These are phyloP conservation scores for Opisthocomus hoazin DNA, from an alignment of 2,113 vertebrate species.

Conservation along the genomic window DNA sequence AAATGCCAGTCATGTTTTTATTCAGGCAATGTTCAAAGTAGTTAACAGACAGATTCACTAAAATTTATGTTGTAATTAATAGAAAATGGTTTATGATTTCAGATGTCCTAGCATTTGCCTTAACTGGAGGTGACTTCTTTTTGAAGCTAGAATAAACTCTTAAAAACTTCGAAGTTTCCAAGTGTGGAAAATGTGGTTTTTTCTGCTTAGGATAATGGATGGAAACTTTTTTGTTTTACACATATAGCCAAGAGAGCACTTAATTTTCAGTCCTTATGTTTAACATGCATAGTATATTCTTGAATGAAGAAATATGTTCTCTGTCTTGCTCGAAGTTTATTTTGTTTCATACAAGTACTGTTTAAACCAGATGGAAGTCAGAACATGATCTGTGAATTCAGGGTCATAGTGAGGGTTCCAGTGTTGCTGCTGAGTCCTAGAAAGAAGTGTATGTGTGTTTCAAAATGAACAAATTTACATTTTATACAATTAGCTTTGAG, in stretches of 20 bases:
- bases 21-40: background rate
- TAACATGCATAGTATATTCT: background rate
- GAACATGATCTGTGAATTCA: background rate
- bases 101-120: background rate
- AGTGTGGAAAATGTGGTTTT: background rate
- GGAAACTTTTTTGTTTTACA: background rate
- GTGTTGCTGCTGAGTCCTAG: background rate
- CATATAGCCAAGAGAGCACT: background rate
- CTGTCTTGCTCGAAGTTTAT: background rate
- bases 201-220: background rate
- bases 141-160: background rate
- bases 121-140: background rate
- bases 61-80: background rate
- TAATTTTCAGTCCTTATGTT: background rate
- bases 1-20: background rate
- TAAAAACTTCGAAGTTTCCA: background rate
- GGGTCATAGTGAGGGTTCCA: background rate
- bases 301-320: background rate
- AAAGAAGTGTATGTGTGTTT: background rate
- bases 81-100: background rate
- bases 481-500: background rate
- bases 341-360: background rate
- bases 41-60: background rate
- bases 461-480: background rate
- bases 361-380: background rate